Conservation (phyloP, 2,888 invertebrate genomes). For the Phorcus lineatus region DNA sequence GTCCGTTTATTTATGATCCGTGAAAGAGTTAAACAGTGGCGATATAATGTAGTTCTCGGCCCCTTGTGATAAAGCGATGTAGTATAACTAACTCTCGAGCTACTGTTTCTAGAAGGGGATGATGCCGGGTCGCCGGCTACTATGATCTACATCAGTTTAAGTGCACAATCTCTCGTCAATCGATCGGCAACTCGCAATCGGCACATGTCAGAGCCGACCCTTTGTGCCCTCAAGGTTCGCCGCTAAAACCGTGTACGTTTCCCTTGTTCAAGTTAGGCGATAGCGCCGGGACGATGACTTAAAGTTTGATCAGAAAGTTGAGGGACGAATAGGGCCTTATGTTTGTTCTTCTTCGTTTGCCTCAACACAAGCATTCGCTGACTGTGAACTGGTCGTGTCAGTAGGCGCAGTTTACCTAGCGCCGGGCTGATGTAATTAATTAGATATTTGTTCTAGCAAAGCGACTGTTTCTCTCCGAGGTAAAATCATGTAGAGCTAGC, state of each 20-base stretch:
- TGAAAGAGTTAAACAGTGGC: too few species aligned
- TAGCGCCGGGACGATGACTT: background rate
- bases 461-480: background rate
- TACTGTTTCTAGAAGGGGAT: background rate
- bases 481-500: conserved; percentile 14
- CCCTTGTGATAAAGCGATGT: too few species aligned
- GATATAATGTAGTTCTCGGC: too few species aligned
- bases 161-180: background rate
- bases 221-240: conserved; percentile 3
- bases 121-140: background rate
- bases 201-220: background rate
- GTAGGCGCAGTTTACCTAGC: background rate
- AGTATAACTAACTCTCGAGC: background rate
- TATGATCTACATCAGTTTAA: background rate
- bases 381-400: background rate
- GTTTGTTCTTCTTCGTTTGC: background rate
- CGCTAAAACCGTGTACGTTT: background rate
- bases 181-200: background rate
- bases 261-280: conserved; percentile 14
- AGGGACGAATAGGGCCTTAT: background rate
- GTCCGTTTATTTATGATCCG: too few species aligned
- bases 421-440: conserved; percentile 17
- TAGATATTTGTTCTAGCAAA: conserved; percentile 7
- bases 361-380: background rate
- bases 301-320: conserved; percentile 19